Base-by-base conservation (phyloP, 2,113 vertebrate species). In the Cryptomyrus ogoouensis region DNA sequence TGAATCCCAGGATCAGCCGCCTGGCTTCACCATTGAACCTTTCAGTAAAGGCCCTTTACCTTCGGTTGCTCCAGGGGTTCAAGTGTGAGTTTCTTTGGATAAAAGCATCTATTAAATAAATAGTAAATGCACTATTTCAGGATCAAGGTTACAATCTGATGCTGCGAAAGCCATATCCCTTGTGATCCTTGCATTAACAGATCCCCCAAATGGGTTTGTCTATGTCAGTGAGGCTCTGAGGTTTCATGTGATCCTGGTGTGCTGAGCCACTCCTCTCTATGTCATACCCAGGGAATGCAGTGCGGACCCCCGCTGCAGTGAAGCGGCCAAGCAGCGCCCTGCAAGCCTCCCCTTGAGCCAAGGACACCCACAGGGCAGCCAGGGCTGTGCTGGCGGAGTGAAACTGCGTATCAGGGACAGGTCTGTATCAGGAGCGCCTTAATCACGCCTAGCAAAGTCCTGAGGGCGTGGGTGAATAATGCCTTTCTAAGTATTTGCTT, bases 321-420 rank as follows among this genome's bases (percentile, higher is more conserved):
- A 91, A 1, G 27, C 42, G 3, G 80, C 74, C 19, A 13, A 31
- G 50, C 88, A 21, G 17, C 24, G 50, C 74, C n/a, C 70, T 24
- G 42, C 56, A 27, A 24, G 24, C 17, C n/a, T 27, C 19, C 53
- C 89, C 21, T 50, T 27, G 24, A 85, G 39, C 80, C 89, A 77
- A 35, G 83, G 62, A 74, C 89, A 44, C 47, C 35, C 80, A 24
- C 89, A 52, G 47, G 66, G 80, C 31, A 80, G 15, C 88, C 47
- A 39, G 46, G n/a, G 39, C 74, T 83, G 66, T 49, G 7, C 84
- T 24, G 83, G 88, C 19, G 84, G 50, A 17, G 90, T 91, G 53
- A 88, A 80, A 77, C 84, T 91, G 27, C 90, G 88, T 62, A 91
- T 91, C 84, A 89, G 70, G 62, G 87, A 89, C 39, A 91, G 88